These are phyloP conservation scores for Palythoa caribaeorum DNA, from an alignment of 92 coral and sea anemone species.

Conservation along the genomic window DNA sequence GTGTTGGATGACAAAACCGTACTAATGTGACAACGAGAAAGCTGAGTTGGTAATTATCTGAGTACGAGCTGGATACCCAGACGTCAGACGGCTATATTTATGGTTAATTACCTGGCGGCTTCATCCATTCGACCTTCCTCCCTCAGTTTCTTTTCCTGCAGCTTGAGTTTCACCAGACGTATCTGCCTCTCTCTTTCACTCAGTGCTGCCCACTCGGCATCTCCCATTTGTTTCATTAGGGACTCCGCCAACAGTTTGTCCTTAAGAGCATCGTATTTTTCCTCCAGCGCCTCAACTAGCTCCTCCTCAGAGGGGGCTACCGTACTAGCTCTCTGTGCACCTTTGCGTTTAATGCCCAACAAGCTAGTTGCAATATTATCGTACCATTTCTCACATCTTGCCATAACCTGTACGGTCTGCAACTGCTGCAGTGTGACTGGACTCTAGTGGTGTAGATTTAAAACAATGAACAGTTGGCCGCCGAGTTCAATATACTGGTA, in stretches of 20 bases:
- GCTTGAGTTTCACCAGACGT: constrained; percentile 82
- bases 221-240: constrained; percentile 95
- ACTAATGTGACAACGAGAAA: too few relatives aligned
- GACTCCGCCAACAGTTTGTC: constrained; percentile 93
- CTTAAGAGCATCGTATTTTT: constrained; percentile 96
- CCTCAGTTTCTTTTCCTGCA: constrained; percentile 90
- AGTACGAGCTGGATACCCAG: not conserved
- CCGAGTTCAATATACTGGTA: too few relatives aligned
- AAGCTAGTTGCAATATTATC: constrained; percentile 93
- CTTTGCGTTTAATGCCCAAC: constrained; percentile 84
- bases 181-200: constrained; percentile 93
- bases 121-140: constrained; percentile 96
- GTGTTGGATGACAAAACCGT: too few relatives aligned
- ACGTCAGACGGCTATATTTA: not conserved
- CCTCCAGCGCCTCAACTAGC: constrained; percentile 93
- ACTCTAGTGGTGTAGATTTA: constrained; percentile 49
- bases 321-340: constrained; percentile 62
- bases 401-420: constrained; percentile 90
- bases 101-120: constrained; percentile 81
- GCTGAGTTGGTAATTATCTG: too few relatives aligned
- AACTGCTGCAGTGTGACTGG: constrained; percentile 85
- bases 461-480: not conserved
- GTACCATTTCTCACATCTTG: constrained; percentile 94
- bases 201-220: constrained; percentile 92
- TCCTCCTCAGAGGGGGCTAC: constrained; percentile 89